Percentiles rank a stretch among this genome's conserved stretches.
Evolutionary conservation across 2,888 invertebrate species (phyloP).

Genomic region (Acanthosepion esculentum): DNA sequence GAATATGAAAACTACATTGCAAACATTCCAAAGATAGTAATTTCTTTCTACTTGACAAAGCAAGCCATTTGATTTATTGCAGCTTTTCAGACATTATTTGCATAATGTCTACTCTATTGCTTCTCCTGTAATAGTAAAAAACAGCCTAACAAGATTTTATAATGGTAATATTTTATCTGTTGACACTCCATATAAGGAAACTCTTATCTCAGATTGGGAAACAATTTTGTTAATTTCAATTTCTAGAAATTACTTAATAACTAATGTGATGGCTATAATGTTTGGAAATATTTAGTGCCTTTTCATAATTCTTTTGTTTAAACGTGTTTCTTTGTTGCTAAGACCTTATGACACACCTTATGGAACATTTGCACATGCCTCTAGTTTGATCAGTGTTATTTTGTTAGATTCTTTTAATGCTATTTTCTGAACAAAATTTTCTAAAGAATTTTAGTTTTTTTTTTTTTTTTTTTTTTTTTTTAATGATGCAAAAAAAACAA

Average conservation of each 20-base stretch:
- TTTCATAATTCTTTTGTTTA: neutral
- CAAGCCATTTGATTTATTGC: neutral
- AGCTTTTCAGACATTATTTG: neutral
- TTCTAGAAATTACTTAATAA: neutral
- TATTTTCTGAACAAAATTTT: too few species aligned
- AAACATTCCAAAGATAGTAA: neutral
- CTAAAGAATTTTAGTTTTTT: too few species aligned
- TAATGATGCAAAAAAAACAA: too few species aligned
- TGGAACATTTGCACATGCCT: neutral
- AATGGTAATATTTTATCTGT: too few species aligned
- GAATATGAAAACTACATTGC: neutral
- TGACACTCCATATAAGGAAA: too few species aligned
- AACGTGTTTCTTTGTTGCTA: neutral
- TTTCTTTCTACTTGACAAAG: neutral
- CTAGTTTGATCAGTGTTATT: neutral
- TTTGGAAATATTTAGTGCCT: slow-evolving; percentile 16
- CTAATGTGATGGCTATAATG: neutral
- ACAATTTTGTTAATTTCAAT: neutral
- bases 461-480: too few species aligned
- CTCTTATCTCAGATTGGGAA: neutral
- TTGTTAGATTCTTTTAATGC: too few species aligned
- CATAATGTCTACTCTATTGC: neutral
- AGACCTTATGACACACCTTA: neutral
- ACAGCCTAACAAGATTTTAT: too few species aligned
- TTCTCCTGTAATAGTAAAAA: too few species aligned